These are phyloP conservation scores for Chymomyza amoena DNA, from an alignment of 2,888 invertebrate genomes.

Conservation along the genomic window DNA sequence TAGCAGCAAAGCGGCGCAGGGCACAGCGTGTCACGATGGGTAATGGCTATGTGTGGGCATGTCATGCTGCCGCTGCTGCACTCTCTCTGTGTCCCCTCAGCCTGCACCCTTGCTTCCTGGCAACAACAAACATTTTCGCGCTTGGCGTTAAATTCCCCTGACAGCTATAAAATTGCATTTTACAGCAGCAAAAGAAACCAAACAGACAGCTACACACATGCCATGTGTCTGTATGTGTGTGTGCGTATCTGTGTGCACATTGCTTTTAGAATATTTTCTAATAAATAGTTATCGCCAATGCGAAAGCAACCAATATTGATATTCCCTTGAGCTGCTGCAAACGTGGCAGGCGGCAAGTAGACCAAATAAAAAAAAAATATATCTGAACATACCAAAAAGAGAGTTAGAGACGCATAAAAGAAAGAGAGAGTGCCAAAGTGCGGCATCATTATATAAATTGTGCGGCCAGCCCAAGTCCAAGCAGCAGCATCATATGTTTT, in stretches of 20 bases:
- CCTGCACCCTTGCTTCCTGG: background rate
- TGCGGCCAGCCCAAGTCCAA: conserved; percentile 30
- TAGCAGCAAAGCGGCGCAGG: conserved; percentile 15
- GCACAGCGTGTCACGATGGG: conserved; percentile 61
- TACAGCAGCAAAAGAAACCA: conserved; percentile 54
- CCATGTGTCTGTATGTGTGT: conserved; percentile 37
- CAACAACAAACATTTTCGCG: conserved; percentile 58
- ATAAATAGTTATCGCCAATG: conserved; percentile 72
- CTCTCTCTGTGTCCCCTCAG: background rate
- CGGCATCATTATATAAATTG: conserved; percentile 74
- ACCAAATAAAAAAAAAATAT: background rate
- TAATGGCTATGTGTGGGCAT: conserved; percentile 1
- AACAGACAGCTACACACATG: conserved; percentile 28
- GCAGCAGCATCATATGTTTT: conserved; percentile 66
- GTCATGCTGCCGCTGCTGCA: background rate
- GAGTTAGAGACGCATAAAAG: background rate
- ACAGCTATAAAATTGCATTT: conserved; percentile 78
- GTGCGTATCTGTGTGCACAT: conserved; percentile 1
- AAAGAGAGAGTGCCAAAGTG: conserved; percentile 50
- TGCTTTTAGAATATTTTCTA: conserved; percentile 42
- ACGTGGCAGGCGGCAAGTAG: conserved; percentile 23
- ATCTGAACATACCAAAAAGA: background rate
- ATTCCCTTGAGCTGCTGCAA: conserved; percentile 47
- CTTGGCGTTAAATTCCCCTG: conserved; percentile 76
- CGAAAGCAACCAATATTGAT: conserved; percentile 62